Percentiles rank a stretch among this genome's conserved stretches.
phyloP scores from a whole-genome alignment of 2,888 invertebrate genomes.

The Melanostoma scalare region DNA sequence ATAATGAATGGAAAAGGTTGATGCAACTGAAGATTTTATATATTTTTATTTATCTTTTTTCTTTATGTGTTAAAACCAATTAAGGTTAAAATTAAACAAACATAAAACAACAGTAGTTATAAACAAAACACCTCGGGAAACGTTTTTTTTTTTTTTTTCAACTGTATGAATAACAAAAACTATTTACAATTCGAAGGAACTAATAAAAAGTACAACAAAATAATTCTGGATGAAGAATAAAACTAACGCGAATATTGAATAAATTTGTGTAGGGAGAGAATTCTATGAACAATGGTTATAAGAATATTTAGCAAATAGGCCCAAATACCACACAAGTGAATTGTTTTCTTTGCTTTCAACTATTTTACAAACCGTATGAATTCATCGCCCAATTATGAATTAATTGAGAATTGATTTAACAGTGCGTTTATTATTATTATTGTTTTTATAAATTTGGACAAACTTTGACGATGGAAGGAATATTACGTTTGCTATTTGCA shows the following conservation, averaged over 20 bases:
- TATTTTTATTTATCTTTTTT: constrained; percentile 31
- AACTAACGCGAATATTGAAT: constrained; percentile 54
- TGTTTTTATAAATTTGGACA: neutral
- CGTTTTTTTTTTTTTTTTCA: constrained; percentile 17
- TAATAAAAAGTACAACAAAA: constrained; percentile 40
- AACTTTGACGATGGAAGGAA: too few species aligned
- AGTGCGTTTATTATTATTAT: constrained; percentile 2
- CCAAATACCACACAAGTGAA: constrained; percentile 69
- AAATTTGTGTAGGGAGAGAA: constrained; percentile 41
- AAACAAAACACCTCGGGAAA: constrained; percentile 52
- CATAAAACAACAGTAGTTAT: constrained; percentile 54
- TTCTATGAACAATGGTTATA: constrained; percentile 38
- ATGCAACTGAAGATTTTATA: constrained; percentile 65
- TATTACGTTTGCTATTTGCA: too few species aligned
- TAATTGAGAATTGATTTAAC: constrained; percentile 36
- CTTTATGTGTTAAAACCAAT: constrained; percentile 55
- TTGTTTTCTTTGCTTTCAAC: constrained; percentile 54
- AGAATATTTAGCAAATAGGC: constrained; percentile 46
- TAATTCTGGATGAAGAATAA: constrained; percentile 45
- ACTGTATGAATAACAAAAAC: constrained; percentile 34
- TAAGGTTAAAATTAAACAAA: constrained; percentile 65
- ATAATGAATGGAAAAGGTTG: constrained; percentile 76
- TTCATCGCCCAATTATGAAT: constrained; percentile 70
- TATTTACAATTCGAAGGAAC: constrained; percentile 66
- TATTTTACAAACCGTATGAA: constrained; percentile 72